phyloP scores from a whole-genome alignment of 2,888 invertebrate genomes.

The Acanthosepion esculentum region DNA sequence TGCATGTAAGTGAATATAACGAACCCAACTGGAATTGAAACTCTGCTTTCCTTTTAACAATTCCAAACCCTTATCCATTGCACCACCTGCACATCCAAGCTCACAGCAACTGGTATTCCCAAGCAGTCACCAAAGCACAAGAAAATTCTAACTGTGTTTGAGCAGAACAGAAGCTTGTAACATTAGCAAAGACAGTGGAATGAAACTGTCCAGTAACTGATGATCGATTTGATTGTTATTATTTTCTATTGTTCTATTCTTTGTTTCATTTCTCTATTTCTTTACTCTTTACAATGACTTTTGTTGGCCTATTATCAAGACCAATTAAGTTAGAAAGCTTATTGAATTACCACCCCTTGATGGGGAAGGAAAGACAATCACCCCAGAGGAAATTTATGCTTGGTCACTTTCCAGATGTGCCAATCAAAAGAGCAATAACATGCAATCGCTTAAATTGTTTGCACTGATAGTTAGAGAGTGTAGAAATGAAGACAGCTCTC shows the following conservation, averaged over 20 bases:
- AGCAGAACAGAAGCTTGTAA: background rate
- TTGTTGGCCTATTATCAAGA: background rate
- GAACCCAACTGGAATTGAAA: no score
- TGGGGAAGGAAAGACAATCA: background rate
- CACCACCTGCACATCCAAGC: no score
- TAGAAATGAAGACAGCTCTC: background rate
- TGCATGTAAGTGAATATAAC: no score
- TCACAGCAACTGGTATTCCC: no score
- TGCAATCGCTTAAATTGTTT: background rate
- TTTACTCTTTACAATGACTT: background rate
- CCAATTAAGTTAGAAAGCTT: background rate
- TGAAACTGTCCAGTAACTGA: background rate
- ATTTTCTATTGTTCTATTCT: background rate
- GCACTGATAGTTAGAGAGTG: background rate
- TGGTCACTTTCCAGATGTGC: slow-evolving; percentile 16
- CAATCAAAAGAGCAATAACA: slow-evolving; percentile 12
- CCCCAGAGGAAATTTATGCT: slow-evolving; percentile 15
- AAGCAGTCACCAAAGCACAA: no score
- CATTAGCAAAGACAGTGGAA: background rate
- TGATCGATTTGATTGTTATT: background rate
- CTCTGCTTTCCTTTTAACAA: no score
- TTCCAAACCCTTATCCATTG: no score
- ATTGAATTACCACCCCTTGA: background rate
- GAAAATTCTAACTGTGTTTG: no score
- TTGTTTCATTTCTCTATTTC: background rate